These are phyloP conservation scores for Pollicipes pollicipes DNA, from an alignment of 1,140 invertebrate species.

Conservation along the genomic window DNA sequence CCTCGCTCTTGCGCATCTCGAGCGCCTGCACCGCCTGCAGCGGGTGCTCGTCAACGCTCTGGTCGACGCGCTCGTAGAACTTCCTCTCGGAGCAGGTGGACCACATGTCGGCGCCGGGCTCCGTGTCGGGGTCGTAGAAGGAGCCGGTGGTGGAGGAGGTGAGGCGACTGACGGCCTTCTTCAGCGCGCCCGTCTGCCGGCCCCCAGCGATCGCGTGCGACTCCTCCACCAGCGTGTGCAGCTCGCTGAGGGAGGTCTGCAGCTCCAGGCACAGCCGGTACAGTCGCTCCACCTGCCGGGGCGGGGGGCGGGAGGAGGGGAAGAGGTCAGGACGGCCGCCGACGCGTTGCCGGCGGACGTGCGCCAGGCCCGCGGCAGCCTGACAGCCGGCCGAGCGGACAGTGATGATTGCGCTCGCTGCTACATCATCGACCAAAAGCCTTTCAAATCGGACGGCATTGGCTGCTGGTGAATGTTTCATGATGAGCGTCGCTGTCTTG, in stretches of 20 bases:
- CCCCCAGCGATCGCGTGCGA: background rate
- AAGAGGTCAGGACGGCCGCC: too few species aligned
- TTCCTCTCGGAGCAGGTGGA: background rate
- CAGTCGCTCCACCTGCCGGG: constrained; percentile 3
- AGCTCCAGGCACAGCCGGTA: background rate
- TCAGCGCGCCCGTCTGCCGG: background rate
- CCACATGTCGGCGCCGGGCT: background rate
- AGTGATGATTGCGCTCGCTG: too few species aligned
- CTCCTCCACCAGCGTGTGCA: background rate
- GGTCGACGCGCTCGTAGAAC: background rate
- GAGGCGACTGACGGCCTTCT: background rate
- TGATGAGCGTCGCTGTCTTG: too few species aligned
- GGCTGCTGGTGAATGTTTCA: too few species aligned
- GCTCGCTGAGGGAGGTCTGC: background rate
- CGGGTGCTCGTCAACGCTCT: background rate
- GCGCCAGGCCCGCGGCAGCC: too few species aligned
- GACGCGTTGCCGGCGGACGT: too few species aligned
- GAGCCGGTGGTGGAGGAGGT: background rate
- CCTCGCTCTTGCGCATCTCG: background rate
- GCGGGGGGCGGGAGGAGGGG: constrained; percentile 1
- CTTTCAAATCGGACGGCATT: too few species aligned
- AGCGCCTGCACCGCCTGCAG: background rate
- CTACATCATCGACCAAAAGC: too few species aligned
- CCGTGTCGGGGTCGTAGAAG: background rate
- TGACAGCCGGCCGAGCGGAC: too few species aligned